Percentiles rank a stretch among this genome's conserved stretches.
Conservation (phyloP, 2,113 vertebrate genomes). For the Morphnarchus princeps region DNA sequence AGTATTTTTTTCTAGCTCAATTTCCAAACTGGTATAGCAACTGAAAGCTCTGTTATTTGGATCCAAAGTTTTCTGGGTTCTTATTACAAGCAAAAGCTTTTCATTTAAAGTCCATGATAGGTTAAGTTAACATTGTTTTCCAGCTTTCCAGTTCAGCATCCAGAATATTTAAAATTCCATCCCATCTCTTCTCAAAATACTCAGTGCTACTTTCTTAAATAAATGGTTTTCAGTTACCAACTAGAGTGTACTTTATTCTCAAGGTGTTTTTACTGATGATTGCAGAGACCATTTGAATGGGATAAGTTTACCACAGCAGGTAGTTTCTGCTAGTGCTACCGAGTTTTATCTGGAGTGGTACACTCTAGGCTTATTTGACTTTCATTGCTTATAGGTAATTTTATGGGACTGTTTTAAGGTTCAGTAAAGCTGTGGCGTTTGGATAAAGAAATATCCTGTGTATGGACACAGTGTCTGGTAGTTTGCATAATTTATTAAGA, state of each 20-base stretch:
- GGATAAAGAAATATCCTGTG: not conserved
- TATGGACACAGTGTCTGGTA: not conserved
- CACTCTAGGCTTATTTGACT: not conserved
- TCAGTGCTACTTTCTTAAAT: not conserved
- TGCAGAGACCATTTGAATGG: not conserved
- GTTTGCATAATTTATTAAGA: not conserved
- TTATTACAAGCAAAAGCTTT: not conserved
- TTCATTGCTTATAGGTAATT: not conserved
- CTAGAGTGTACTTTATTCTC: not conserved
- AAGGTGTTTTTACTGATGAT: not conserved
- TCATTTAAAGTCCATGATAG: not conserved
- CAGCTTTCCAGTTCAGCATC: not conserved
- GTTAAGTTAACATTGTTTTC: not conserved
- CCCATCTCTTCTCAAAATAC: not conserved
- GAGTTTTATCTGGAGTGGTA: not conserved
- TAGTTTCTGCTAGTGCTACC: not conserved
- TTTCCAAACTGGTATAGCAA: not conserved
- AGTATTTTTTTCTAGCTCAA: not conserved
- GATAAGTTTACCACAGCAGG: not conserved
- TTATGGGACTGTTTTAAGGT: not conserved
- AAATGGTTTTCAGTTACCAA: not conserved
- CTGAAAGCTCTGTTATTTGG: not conserved
- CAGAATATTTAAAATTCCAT: not conserved
- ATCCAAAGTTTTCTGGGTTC: not conserved
- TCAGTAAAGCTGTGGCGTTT: not conserved